phyloP scores from a whole-genome alignment of 2,113 vertebrate species.

The Castor canadensis region DNA sequence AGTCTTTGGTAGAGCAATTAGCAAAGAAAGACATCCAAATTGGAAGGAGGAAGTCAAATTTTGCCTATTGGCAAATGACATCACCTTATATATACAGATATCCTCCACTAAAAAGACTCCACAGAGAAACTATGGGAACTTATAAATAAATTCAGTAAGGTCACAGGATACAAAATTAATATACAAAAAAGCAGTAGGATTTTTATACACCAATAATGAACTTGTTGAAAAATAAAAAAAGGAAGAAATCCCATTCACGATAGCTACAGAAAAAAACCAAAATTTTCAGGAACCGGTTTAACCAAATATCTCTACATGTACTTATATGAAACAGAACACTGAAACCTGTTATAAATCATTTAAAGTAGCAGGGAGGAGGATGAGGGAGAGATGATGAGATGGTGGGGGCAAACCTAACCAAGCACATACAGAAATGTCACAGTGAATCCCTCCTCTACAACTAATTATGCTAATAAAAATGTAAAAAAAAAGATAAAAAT shows the following conservation, averaged over 20 bases:
- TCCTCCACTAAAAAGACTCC: not conserved
- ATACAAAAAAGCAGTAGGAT: not conserved
- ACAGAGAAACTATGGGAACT: not conserved
- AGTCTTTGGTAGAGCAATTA: not conserved
- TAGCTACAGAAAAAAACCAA: not conserved
- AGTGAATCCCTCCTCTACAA: too few species aligned
- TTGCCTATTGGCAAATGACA: not conserved
- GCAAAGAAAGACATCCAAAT: not conserved
- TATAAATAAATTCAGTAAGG: not conserved
- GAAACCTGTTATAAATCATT: too few species aligned
- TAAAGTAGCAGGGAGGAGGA: too few species aligned
- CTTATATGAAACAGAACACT: too few species aligned
- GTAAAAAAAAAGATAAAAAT: too few species aligned
- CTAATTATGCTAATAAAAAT: too few species aligned
- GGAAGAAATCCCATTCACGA: not conserved
- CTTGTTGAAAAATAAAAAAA: not conserved
- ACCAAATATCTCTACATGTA: slow-evolving; percentile 15
- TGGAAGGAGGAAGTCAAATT: not conserved
- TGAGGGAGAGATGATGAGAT: too few species aligned
- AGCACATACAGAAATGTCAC: too few species aligned
- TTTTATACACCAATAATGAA: not conserved
- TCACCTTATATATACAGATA: not conserved
- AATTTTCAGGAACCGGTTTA: not conserved
- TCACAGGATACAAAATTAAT: not conserved
- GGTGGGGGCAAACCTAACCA: too few species aligned